Conservation (phyloP, 2,113 vertebrate species). For the Malaclemys terrapin region DNA sequence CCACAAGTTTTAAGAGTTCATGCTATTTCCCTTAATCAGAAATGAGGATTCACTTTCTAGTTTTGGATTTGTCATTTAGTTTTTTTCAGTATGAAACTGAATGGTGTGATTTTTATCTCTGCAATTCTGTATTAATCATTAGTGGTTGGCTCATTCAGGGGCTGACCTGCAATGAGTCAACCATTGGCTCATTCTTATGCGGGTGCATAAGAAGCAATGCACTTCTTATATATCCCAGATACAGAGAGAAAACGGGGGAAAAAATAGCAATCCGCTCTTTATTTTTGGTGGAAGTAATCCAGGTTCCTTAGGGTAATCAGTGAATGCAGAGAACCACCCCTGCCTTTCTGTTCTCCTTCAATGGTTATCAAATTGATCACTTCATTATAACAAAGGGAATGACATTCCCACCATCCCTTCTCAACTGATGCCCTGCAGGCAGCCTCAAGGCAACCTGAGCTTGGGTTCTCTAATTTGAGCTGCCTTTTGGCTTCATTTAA, state of each 20-base stretch:
- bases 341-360: constrained; percentile 1
- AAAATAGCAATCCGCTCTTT: not conserved
- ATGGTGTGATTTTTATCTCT: not conserved
- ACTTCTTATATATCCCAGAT: not conserved
- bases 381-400: not conserved
- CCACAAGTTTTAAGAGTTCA: not conserved
- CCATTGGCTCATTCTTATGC: too few relatives aligned
- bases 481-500: not conserved
- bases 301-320: rapidly evolving
- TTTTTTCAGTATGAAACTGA: rapidly evolving
- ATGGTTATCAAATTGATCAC: not conserved
- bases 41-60: not conserved
- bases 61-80: rapidly evolving
- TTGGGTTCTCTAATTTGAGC: not conserved
- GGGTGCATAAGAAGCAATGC: too few relatives aligned
- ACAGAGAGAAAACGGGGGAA: rapidly evolving
- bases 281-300: not conserved
- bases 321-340: rapidly evolving
- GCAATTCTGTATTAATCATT: rapidly evolving
- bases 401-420: constrained; percentile 36
- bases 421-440: constrained; percentile 8
- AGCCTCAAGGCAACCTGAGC: not conserved
- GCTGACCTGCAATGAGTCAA: not conserved
- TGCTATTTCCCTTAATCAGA: not conserved
- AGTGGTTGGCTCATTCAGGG: rapidly evolving